Percentiles rank a stretch among this genome's conserved stretches.
Conservation (phyloP, 2,888 invertebrate species). For the Callimorpha dominula region DNA sequence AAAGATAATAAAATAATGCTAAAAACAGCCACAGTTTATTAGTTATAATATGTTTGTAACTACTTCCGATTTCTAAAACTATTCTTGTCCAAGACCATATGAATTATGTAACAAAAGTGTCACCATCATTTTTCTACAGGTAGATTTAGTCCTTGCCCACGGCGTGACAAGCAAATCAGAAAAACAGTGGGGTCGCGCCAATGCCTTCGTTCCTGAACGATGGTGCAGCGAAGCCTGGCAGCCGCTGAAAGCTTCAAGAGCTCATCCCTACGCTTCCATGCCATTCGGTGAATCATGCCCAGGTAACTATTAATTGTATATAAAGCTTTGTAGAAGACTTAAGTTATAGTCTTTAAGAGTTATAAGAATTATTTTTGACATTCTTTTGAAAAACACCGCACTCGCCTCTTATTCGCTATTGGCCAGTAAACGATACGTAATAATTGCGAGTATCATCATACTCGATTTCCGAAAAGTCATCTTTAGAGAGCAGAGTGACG, state of each 20-base stretch:
- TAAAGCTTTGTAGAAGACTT: neutral
- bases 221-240: conserved; percentile 75
- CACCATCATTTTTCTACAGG: conserved; percentile 54
- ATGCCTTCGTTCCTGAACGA: conserved; percentile 78
- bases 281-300: conserved; percentile 79
- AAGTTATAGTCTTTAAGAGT: neutral
- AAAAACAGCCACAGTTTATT: no score
- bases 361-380: neutral
- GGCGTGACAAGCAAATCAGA: conserved; percentile 76
- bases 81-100: neutral
- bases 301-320: conserved; percentile 41
- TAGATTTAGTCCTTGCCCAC: conserved; percentile 81
- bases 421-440: no score
- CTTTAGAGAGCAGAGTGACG: no score
- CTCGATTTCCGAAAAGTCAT: no score
- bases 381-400: neutral
- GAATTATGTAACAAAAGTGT: conserved; percentile 5
- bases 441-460: no score
- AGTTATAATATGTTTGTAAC: no score
- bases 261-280: conserved; percentile 71
- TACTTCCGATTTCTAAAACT: no score
- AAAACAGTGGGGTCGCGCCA: conserved; percentile 74
- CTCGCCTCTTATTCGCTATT: no score
- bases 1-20: no score
- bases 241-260: conserved; percentile 70